phyloP scores from a whole-genome alignment of 1,140 invertebrate genomes.

The Centruroides vittatus region DNA sequence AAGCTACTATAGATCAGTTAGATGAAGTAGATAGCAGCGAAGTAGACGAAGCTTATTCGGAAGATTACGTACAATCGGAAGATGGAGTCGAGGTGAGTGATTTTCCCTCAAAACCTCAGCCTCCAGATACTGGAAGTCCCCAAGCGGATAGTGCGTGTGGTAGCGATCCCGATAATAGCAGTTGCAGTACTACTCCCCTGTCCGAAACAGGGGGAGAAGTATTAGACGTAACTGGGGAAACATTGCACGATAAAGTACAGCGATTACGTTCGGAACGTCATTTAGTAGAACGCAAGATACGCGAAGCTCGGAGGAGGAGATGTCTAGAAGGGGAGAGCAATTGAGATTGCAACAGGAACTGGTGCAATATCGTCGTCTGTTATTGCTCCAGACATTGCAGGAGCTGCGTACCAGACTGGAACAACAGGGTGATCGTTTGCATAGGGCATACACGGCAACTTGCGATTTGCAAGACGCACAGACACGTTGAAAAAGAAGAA shows the following conservation, averaged over 20 bases:
- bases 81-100: conserved; percentile 1
- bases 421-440: background rate
- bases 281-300: conserved; percentile 7
- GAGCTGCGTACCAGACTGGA: conserved; percentile 10
- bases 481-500: too few relatives aligned
- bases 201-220: conserved; percentile 5
- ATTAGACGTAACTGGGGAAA: background rate
- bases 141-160: conserved; percentile 14
- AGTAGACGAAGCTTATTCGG: conserved; percentile 10
- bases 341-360: conserved; percentile 8
- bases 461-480: too few relatives aligned
- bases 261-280: conserved; percentile 1
- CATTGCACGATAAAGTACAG: conserved; percentile 7
- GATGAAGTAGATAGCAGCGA: conserved; percentile 7
- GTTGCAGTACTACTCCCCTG: conserved; percentile 11
- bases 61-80: conserved; percentile 11
- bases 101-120: background rate
- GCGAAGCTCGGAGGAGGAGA: conserved; percentile 12
- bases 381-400: conserved; percentile 8
- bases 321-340: conserved; percentile 7
- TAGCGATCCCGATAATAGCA: conserved; percentile 12
- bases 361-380: conserved; percentile 9
- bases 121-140: conserved; percentile 11
- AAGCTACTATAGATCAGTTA: background rate
- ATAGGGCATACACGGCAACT: background rate